Evolutionary conservation across 1,140 invertebrate species (phyloP).

Genomic region (Scaptomyza hsui): DNA sequence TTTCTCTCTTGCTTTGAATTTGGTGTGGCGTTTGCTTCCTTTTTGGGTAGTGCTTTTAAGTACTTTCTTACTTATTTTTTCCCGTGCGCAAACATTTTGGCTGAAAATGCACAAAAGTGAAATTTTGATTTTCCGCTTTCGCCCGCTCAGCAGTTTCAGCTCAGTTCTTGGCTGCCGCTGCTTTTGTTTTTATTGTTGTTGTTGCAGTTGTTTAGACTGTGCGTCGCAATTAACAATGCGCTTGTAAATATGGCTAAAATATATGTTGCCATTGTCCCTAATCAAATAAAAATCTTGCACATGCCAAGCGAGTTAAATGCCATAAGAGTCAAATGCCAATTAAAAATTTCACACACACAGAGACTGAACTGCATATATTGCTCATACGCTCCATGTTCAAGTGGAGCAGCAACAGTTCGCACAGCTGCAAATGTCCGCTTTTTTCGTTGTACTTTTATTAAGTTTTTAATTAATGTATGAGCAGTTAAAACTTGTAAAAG

Average conservation of each 20-base stretch:
- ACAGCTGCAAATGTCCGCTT: constrained; percentile 41
- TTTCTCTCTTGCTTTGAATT: constrained; percentile 1
- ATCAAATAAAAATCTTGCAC: constrained; percentile 30
- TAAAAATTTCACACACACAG: constrained; percentile 11
- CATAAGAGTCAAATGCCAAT: constrained; percentile 15
- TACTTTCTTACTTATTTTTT: constrained; percentile 34
- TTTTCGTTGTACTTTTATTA: constrained; percentile 70
- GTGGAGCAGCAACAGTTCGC: constrained; percentile 34
- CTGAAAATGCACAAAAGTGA: constrained; percentile 33
- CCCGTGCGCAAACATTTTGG: constrained; percentile 20
- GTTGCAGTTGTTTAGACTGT: constrained; percentile 49
- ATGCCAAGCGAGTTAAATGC: constrained; percentile 12
- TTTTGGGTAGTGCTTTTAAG: constrained; percentile 15
- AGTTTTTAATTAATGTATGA: constrained; percentile 83
- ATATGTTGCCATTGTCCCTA: constrained; percentile 16
- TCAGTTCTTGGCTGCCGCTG: constrained; percentile 43
- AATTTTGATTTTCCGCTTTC: constrained; percentile 35
- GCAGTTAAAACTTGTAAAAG: constrained; percentile 82
- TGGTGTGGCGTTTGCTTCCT: constrained; percentile 1
- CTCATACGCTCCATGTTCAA: constrained; percentile 29
- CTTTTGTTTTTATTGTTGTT: constrained; percentile 8
- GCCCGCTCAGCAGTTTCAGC: constrained; percentile 47
- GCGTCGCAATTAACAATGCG: constrained; percentile 56
- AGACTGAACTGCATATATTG: constrained; percentile 14
- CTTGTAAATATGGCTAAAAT: constrained; percentile 24